Evolutionary conservation across 2,113 vertebrate species (phyloP), one percentile per base, ranked within the genome.

Genomic region (Piprites chloris): DNA sequence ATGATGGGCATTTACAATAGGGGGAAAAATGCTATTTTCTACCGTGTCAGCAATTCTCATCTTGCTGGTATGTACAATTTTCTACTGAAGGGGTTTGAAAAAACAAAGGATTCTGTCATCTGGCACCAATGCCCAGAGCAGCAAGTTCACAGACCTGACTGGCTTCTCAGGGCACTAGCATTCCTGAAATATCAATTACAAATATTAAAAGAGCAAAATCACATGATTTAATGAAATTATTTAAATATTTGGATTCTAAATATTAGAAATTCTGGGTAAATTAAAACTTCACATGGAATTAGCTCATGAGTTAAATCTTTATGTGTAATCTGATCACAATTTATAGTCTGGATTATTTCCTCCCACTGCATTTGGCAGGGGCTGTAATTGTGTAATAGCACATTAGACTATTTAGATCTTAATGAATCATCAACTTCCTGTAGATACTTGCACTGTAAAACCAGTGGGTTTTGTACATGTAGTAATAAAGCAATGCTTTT

Each of bases 71-170:
- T 18, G 52, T 89, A 77, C 86, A 62, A 26, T 88, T 82, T 86
- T 44, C 50, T 68, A 69, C 44, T 88, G 87, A 84, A 89, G 93
- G 73, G 26, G 26, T 53, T 95, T 92, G 68, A 50, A 91, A 86
- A 71, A 81, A 92, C 68, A 94, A 95, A 89, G 55, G 80, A 50
- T 66, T 97, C 87, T 66, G 27, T 95, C 85, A 90, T 75, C 78
- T 79, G 87, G 78, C 58, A 91, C 22, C 53, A 91, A 53, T 90
- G 69, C 33, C 66, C 33, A 56, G 14, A 95, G 66, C 52, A 71
- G 78, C 42, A 87, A 89, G 37, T 67, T 88, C 55, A 80, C 11
- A 91, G 56, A 62, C n/a, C 55, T 52, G 50, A 74, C 42, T 2
- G 3, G 33, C 35, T 91, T 56, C 56, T 53, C 68, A 59, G 47